These are phyloP conservation scores for Epicauta chinensis DNA, from an alignment of 1,140 invertebrate genomes.

Conservation along the genomic window DNA sequence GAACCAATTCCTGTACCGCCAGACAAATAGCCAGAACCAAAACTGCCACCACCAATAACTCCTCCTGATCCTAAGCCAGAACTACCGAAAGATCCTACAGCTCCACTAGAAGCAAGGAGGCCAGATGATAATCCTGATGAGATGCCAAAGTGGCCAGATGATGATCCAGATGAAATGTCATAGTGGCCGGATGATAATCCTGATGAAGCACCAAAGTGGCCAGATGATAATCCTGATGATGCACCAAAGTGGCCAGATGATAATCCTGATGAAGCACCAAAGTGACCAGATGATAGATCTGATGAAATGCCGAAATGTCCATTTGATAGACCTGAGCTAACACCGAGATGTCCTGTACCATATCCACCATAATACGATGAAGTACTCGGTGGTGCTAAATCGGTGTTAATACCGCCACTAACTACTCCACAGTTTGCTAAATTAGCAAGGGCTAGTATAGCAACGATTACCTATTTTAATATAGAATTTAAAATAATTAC, in stretches of 20 bases:
- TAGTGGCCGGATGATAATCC: too few species aligned
- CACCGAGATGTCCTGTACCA: conserved; percentile 1
- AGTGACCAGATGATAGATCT: too few species aligned
- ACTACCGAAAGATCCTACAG: neutral
- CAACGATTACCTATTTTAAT: conserved; percentile 25
- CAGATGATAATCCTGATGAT: too few species aligned
- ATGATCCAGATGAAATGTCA: too few species aligned
- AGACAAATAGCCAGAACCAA: neutral
- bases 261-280: neutral
- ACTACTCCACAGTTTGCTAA: conserved; percentile 25
- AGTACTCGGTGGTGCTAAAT: conserved; percentile 24
- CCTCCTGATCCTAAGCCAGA: conserved; percentile 1
- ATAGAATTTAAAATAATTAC: conserved; percentile 1
- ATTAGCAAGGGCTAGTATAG: conserved; percentile 23
- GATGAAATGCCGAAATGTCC: too few species aligned
- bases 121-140: too few species aligned
- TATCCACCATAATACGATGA: conserved; percentile 24
- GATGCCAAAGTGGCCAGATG: too few species aligned
- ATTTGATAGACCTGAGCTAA: neutral
- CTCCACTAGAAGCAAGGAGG: neutral
- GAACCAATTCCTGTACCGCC: neutral
- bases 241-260: too few species aligned
- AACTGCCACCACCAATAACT: neutral
- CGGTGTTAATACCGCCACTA: conserved; percentile 19
- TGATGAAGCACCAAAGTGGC: too few species aligned